These are phyloP conservation scores for Mirounga angustirostris DNA, from an alignment of 2,113 vertebrate genomes.

Conservation along the genomic window DNA sequence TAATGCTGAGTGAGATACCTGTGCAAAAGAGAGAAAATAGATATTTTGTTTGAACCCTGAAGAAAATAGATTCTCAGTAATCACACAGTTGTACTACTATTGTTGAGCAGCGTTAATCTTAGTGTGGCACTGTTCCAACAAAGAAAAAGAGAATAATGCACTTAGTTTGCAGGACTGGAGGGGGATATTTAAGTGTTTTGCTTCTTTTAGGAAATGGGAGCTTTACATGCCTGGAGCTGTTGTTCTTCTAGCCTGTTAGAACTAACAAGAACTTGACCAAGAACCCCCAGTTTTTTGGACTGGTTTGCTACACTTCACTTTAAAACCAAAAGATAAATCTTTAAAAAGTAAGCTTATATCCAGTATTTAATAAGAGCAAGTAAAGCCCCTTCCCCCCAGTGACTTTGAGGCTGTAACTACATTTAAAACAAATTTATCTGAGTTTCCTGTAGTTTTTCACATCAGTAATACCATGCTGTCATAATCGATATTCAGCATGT, in stretches of 20 bases:
- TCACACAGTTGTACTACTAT: background rate
- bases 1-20: background rate
- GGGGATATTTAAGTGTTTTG: background rate
- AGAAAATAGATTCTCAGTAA: background rate
- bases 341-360: slow-evolving; percentile 1
- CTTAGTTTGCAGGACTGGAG: background rate
- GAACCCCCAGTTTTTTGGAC: background rate
- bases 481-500: background rate
- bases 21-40: slow-evolving; percentile 23
- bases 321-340: slow-evolving; percentile 45
- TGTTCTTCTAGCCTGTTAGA: background rate
- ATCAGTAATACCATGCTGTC: background rate
- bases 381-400: background rate
- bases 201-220: background rate
- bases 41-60: background rate
- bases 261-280: background rate
- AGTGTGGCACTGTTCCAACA: background rate
- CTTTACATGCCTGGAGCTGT: background rate
- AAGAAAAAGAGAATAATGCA: background rate
- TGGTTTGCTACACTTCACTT: background rate
- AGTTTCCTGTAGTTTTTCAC: background rate
- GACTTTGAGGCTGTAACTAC: background rate
- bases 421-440: background rate
- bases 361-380: background rate
- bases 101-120: background rate